Conservation (phyloP, 2,888 invertebrate species). For the Hedya salicella region DNA sequence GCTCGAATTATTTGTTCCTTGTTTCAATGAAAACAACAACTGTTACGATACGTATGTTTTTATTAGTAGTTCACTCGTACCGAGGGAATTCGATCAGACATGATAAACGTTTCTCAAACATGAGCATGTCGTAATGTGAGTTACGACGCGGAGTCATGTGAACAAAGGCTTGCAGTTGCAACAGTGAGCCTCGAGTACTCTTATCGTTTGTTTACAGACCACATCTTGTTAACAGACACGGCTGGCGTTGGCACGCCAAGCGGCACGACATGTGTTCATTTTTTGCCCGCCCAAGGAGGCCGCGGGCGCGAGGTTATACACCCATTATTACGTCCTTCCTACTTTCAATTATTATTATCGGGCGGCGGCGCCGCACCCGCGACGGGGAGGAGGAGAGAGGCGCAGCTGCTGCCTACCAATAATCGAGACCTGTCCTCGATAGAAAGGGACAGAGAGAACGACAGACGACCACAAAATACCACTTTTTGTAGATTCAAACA, state of each 20-base stretch:
- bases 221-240: constrained; percentile 62
- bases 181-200: constrained; percentile 49
- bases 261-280: constrained; percentile 81
- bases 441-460: constrained; percentile 73
- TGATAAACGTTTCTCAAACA: constrained; percentile 64
- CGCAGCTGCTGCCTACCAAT: constrained; percentile 86
- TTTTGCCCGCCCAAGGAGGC: constrained; percentile 85
- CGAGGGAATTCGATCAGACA: constrained; percentile 54
- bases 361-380: constrained; percentile 81
- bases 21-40: neutral
- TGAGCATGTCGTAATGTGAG: constrained; percentile 60
- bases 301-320: constrained; percentile 85
- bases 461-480: constrained; percentile 47
- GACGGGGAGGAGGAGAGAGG: constrained; percentile 85
- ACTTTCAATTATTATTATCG: constrained; percentile 86
- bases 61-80: neutral
- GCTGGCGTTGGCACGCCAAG: constrained; percentile 62
- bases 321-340: constrained; percentile 86
- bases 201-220: constrained; percentile 73
- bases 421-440: constrained; percentile 79
- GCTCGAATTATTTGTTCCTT: neutral
- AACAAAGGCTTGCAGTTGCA: constrained; percentile 66
- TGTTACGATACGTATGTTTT: neutral
- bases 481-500: neutral
- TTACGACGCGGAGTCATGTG: constrained; percentile 60